Evolutionary conservation across 2,888 invertebrate species (phyloP).

Genomic region (Cenopis cana): DNA sequence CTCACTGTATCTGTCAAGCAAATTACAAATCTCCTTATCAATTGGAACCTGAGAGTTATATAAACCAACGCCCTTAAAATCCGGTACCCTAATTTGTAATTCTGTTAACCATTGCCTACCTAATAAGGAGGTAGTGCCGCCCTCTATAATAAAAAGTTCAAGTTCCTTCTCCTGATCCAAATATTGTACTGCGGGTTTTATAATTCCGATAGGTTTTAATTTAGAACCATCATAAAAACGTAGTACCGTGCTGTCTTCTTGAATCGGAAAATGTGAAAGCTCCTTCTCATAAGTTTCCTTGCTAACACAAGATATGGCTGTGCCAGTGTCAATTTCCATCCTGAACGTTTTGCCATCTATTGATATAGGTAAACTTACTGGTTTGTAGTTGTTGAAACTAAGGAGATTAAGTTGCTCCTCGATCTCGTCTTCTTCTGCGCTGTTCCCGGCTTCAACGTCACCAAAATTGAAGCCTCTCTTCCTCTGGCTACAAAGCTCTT

Average conservation of each 20-base stretch:
- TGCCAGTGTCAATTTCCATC: too few species aligned
- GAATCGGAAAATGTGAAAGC: neutral
- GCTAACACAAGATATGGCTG: too few species aligned
- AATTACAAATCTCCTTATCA: neutral
- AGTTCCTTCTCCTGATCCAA: neutral
- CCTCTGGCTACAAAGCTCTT: neutral
- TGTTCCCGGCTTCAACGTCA: neutral
- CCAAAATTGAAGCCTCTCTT: neutral
- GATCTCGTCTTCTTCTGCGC: neutral
- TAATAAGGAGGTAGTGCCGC: neutral
- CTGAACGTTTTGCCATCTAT: too few species aligned
- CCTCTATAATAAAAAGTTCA: neutral
- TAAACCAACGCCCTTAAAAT: neutral
- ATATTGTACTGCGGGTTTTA: neutral
- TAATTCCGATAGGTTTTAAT: neutral
- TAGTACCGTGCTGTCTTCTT: neutral
- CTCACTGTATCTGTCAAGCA: too few species aligned
- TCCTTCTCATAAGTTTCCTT: neutral
- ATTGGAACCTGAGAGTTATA: neutral
- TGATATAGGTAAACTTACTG: neutral
- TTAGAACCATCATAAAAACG: neutral
- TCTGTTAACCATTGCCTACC: constrained; percentile 1
- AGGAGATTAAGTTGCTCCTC: neutral
- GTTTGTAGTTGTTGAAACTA: neutral
- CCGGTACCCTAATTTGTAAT: neutral